A percentile compares a stretch with the other conserved stretches of the same genome.
phyloP scores from a whole-genome alignment of 2,888 invertebrate species.

The Phengaris arion region DNA sequence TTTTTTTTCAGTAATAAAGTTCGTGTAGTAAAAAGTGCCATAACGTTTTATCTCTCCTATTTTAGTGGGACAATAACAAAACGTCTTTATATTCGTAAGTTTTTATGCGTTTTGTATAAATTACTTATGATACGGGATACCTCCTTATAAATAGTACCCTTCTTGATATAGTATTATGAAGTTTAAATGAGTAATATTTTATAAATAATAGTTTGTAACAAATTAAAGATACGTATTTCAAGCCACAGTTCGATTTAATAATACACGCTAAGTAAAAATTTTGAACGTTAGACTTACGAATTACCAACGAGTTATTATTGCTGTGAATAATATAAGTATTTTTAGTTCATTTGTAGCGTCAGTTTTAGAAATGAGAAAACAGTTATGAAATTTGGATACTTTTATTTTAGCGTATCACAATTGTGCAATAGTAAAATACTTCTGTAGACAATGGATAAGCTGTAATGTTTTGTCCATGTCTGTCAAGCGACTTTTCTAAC shows the following conservation, averaged over 20 bases:
- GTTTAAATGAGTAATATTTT: too few relatives aligned
- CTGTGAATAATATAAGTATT: not conserved
- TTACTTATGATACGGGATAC: too few relatives aligned
- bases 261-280: not conserved
- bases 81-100: not conserved
- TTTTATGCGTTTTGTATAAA: not conserved
- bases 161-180: too few relatives aligned
- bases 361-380: not conserved
- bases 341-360: not conserved
- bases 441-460: too few relatives aligned
- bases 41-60: not conserved
- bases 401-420: too few relatives aligned
- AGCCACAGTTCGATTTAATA: not conserved
- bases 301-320: not conserved
- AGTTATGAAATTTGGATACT: not conserved
- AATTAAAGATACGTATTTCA: too few relatives aligned
- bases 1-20: constrained; percentile 22
- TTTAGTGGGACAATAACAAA: not conserved
- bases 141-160: not conserved
- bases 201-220: too few relatives aligned
- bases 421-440: too few relatives aligned
- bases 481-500: too few relatives aligned
- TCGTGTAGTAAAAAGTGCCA: not conserved
- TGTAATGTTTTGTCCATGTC: too few relatives aligned
- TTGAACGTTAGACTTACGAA: not conserved